phyloP scores from a whole-genome alignment of 2,797 vertebrate species.

The Enteromius treurensis region DNA sequence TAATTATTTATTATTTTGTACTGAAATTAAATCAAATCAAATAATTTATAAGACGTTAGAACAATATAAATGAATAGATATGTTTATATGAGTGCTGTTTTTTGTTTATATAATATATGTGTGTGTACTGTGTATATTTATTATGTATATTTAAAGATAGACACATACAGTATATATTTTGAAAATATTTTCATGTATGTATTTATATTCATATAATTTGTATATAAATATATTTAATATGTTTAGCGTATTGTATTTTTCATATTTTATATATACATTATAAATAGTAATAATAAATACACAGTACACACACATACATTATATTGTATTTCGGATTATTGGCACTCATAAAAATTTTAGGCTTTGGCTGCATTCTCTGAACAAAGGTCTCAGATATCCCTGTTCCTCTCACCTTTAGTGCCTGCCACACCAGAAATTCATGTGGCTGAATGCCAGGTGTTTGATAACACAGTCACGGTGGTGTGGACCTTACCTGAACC shows the following conservation, averaged over 20 bases:
- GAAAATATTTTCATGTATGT: too few relatives aligned
- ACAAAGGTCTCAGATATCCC: not conserved
- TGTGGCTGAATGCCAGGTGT: conserved; percentile 86
- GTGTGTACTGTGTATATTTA: too few relatives aligned
- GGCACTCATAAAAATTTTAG: not conserved
- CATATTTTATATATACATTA: too few relatives aligned
- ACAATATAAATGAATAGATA: not conserved
- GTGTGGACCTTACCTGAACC: conserved; percentile 86
- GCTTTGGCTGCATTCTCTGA: not conserved
- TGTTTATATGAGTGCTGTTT: too few relatives aligned
- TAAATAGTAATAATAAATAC: too few relatives aligned
- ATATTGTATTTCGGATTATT: not conserved
- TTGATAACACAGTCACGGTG: conserved; percentile 88
- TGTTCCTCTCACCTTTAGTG: conserved; percentile 73
- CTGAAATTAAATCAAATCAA: not conserved
- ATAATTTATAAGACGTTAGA: not conserved
- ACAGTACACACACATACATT: too few relatives aligned
- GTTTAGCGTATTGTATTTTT: too few relatives aligned
- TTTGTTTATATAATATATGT: too few relatives aligned
- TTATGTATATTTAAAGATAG: too few relatives aligned
- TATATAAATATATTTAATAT: too few relatives aligned
- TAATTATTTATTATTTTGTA: not conserved
- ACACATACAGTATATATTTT: too few relatives aligned
- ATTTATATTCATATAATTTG: too few relatives aligned
- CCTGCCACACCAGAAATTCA: conserved; percentile 90